phyloP scores from a whole-genome alignment of 2,113 vertebrate species.

The Ptyas mucosa region DNA sequence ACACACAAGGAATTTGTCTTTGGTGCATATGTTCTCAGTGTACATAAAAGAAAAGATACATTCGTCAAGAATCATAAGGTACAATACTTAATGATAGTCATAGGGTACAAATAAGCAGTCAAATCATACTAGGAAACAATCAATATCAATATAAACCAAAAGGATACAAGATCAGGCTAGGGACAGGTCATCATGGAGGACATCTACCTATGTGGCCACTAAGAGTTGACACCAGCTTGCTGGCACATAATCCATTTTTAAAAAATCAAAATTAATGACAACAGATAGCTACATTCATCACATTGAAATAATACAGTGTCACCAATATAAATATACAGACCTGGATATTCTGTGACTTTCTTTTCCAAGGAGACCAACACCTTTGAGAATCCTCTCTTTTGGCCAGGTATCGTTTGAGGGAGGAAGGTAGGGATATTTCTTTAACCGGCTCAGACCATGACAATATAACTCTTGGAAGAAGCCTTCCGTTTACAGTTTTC shows the following conservation, averaged over 20 bases:
- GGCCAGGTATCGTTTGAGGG: not conserved
- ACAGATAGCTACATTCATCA: not conserved
- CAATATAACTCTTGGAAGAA: slow-evolving; percentile 2
- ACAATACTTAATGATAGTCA: too few species aligned
- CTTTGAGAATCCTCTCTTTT: not conserved
- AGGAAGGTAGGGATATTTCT: not conserved
- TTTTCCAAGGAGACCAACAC: not conserved
- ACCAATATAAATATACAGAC: not conserved
- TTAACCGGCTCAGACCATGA: slow-evolving; percentile 43
- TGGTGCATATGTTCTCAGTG: too few species aligned
- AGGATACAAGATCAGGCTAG: not conserved
- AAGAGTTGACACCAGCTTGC: not conserved
- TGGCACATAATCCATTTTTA: not conserved
- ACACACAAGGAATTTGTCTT: too few species aligned
- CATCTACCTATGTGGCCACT: not conserved
- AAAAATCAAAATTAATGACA: not conserved
- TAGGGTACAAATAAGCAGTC: too few species aligned
- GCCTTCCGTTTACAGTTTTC: not conserved
- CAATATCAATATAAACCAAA: too few species aligned
- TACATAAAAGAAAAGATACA: too few species aligned
- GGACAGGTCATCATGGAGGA: not conserved
- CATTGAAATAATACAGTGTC: fast-evolving
- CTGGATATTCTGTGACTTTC: not conserved
- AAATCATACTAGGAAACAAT: too few species aligned
- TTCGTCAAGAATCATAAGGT: too few species aligned